Evolutionary conservation across 2,113 vertebrate genomes (phyloP).

Genomic region (Istiophorus platypterus): DNA sequence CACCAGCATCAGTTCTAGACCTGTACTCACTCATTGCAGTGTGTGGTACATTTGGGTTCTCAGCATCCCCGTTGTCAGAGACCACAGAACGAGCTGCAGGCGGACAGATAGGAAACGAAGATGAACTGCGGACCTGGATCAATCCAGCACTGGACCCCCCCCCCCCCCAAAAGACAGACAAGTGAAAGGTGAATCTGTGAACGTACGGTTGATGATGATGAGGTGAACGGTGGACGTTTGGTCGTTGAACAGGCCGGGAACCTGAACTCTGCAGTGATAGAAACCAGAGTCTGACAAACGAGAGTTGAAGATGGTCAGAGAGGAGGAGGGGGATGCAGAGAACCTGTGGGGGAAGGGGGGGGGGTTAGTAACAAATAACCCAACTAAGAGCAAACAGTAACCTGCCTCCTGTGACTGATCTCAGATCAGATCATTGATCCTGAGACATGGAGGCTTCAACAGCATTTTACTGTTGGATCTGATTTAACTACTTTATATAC

Average conservation of each 20-base stretch:
- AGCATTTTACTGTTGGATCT: no score
- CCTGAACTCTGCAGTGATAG: constrained; percentile 79
- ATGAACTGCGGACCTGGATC: no score
- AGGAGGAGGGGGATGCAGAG: constrained; percentile 38
- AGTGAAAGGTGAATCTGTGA: neutral
- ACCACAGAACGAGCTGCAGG: constrained; percentile 12
- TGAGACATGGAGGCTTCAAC: no score
- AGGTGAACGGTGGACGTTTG: constrained; percentile 65
- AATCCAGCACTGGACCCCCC: no score
- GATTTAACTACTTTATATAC: no score
- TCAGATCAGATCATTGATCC: no score
- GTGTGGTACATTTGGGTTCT: constrained; percentile 13
- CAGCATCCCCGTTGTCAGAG: neutral
- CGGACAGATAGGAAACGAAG: neutral
- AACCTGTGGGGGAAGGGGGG: constrained; percentile 41
- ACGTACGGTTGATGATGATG: constrained; percentile 68
- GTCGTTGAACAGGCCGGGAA: constrained; percentile 81
- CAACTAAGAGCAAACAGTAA: no score
- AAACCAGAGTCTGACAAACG: constrained; percentile 66
- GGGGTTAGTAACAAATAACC: no score
- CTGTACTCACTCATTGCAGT: neutral
- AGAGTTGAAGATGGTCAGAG: constrained; percentile 66
- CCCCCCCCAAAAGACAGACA: no score
- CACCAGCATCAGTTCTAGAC: neutral
- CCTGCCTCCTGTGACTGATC: no score